These are phyloP conservation scores for Xestia c-nigrum DNA, from an alignment of 2,888 invertebrate species.

Conservation along the genomic window DNA sequence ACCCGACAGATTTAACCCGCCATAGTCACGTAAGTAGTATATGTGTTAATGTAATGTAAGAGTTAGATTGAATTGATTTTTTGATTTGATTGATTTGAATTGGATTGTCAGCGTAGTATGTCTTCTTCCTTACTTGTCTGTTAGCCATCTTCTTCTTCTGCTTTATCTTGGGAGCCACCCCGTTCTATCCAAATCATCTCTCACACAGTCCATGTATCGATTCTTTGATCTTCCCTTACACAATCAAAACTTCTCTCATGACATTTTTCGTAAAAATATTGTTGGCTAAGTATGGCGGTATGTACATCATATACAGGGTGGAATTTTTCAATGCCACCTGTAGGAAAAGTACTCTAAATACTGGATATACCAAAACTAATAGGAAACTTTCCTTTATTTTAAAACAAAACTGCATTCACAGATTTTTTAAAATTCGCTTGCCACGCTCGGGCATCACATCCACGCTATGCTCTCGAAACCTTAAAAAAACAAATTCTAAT, in stretches of 20 bases:
- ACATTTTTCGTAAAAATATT: not conserved
- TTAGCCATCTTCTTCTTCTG: no score
- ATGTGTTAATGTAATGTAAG: not conserved
- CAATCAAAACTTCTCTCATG: not conserved
- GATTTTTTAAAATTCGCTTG: no score
- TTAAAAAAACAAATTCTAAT: not conserved
- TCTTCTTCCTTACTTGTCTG: not conserved
- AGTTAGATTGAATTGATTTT: not conserved
- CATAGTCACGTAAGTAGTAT: constrained; percentile 45
- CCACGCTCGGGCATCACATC: no score
- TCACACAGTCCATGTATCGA: not conserved
- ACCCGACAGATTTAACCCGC: constrained; percentile 84
- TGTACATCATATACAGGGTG: no score
- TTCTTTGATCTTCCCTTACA: not conserved
- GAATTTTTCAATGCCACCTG: no score
- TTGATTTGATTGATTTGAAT: no score
- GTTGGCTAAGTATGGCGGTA: not conserved
- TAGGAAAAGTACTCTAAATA: no score
- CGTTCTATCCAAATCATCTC: not conserved
- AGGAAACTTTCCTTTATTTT: no score
- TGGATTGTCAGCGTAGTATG: not conserved
- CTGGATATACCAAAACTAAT: no score
- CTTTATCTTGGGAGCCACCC: not conserved
- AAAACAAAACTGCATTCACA: no score
- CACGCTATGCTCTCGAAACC: no score